Evolutionary conservation across 1,140 invertebrate species (phyloP).

Genomic region (Lamellibrachia luymesi): DNA sequence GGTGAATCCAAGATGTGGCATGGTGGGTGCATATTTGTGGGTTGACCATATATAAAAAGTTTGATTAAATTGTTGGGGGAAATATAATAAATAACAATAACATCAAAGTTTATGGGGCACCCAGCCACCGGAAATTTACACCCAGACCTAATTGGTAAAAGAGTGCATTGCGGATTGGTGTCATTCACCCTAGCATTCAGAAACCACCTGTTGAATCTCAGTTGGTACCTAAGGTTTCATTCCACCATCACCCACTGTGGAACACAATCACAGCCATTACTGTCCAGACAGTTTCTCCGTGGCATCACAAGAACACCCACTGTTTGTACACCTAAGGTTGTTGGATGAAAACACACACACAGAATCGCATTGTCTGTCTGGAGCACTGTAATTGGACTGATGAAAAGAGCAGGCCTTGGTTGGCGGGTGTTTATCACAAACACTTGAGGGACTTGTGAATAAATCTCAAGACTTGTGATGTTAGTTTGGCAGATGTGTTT

Average conservation of each 20-base stretch:
- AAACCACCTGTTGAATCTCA: background rate
- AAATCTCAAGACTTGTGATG: background rate
- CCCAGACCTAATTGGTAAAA: background rate
- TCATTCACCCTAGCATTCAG: background rate
- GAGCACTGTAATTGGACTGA: background rate
- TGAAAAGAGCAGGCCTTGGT: background rate
- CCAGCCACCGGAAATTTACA: background rate
- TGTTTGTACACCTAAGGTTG: background rate
- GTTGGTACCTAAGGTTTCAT: background rate
- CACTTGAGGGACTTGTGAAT: background rate
- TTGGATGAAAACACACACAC: background rate
- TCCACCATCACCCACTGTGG: background rate
- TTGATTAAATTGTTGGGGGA: background rate
- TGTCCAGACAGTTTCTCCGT: background rate
- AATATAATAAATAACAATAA: background rate
- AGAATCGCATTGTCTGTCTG: background rate
- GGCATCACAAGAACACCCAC: background rate
- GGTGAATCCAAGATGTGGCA: too few species aligned
- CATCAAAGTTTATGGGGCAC: background rate
- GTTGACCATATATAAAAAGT: too few species aligned
- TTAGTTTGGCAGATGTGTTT: background rate
- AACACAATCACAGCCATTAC: background rate
- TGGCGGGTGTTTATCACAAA: background rate
- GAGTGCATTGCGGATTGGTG: background rate
- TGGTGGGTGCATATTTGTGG: too few species aligned